Base-by-base conservation (phyloP, 2,888 invertebrate genomes). In the Cenopis cana region DNA sequence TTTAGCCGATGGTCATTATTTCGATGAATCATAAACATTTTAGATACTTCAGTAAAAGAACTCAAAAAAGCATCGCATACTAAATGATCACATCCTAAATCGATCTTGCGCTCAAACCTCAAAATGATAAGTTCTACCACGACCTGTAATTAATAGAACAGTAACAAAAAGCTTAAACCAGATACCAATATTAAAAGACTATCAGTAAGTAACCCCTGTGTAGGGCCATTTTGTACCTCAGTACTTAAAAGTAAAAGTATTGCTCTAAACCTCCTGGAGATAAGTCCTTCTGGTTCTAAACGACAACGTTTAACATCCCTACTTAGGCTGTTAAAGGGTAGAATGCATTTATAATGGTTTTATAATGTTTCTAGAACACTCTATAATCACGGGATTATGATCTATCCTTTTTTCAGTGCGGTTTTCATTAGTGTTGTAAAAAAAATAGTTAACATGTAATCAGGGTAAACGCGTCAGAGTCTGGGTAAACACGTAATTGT, bases 301-400 rank as follows among this genome's bases (percentile, higher is more conserved):
- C 6, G 3, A 11, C 6, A 64, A n/a, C 79, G 87, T 89, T 83
- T 83, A 81, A 54, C 76, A 80, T 82, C 82, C 82, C 84, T 82
- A 77, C 77, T 78, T 79, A 78, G 78, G 85, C 86, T 87, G 89
- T 83, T 84, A 85, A 87, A 83, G 89, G 87, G 85, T 89, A 91
- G 89, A 71, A 93, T 92, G 87, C 74, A 81, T 90, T 90, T 90
- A 88, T 93, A 93, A 93, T 93, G 88, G 85, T 81, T 81, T 89
- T 91, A 88, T 91, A 92, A 91, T 89, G 82, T 80, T 75, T 65
- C 69, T 76, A 79, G 75, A 77, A 81, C 78, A 77, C 87, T 82
- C 87, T 85, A 89, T 90, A 91, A 93, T 92, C 91, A 90, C 82
- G 79, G 84, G 89, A 90, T 92, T 91, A 89, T 79, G 76, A 80